Conservation (phyloP, 2,888 invertebrate species). For the Thelaira solivaga region DNA sequence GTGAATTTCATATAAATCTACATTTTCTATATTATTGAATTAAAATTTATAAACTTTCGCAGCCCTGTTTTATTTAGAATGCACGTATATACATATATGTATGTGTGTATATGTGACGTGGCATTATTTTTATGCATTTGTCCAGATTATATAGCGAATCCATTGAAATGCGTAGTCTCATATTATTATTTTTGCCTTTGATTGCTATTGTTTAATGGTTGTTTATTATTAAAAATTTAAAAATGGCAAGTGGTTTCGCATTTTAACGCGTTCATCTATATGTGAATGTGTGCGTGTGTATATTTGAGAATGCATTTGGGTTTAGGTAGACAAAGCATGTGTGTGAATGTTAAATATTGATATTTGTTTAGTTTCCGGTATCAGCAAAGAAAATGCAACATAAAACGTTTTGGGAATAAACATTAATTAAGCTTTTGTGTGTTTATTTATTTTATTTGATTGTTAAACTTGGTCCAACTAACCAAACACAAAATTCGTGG, state of each 20-base stretch:
- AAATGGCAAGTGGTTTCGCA: constrained; percentile 32
- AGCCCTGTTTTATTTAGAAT: too few species aligned
- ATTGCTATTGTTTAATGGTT: constrained; percentile 32
- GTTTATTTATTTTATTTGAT: constrained; percentile 56
- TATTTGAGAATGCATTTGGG: too few species aligned
- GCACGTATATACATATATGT: too few species aligned
- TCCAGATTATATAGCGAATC: constrained; percentile 12
- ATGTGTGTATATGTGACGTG: neutral
- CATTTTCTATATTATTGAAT: too few species aligned
- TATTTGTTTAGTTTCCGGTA: constrained; percentile 60
- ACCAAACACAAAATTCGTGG: constrained; percentile 40
- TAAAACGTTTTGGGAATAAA: constrained; percentile 56
- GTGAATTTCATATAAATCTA: too few species aligned
- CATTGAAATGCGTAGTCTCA: constrained; percentile 22
- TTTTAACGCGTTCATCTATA: too few species aligned
- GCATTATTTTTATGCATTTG: neutral
- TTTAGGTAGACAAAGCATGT: neutral
- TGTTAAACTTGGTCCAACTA: constrained; percentile 34
- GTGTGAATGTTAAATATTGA: constrained; percentile 6
- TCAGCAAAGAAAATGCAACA: constrained; percentile 53
- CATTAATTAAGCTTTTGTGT: constrained; percentile 60
- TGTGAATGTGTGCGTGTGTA: neutral
- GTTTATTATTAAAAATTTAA: constrained; percentile 44
- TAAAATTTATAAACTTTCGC: too few species aligned
- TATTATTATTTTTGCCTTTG: constrained; percentile 8